These are phyloP conservation scores for Noctua fimbriata DNA, from an alignment of 2,888 invertebrate genomes.

Conservation along the genomic window DNA sequence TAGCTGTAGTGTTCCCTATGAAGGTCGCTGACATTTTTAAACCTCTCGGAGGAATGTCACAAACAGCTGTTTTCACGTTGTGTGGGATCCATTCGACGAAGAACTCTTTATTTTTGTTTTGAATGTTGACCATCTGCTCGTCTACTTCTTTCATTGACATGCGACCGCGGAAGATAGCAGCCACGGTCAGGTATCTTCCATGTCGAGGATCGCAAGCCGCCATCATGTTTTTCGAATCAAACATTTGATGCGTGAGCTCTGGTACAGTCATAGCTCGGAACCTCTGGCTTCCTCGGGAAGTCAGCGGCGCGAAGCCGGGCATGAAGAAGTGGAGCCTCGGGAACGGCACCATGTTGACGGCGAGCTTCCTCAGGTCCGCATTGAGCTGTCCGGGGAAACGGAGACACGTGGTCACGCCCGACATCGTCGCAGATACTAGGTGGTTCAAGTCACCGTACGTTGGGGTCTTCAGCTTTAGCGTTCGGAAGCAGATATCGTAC, in stretches of 20 bases:
- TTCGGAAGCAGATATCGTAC: constrained; percentile 94
- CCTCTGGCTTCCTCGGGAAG: constrained; percentile 95
- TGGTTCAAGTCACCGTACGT: constrained; percentile 94
- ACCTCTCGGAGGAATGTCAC: constrained; percentile 93
- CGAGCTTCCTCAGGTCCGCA: constrained; percentile 92
- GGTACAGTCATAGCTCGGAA: constrained; percentile 96
- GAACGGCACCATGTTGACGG: constrained; percentile 92
- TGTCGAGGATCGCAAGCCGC: constrained; percentile 97
- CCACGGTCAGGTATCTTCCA: constrained; percentile 96
- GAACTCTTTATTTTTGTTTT: constrained; percentile 93
- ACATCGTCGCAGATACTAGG: constrained; percentile 83
- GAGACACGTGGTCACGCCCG: constrained; percentile 85
- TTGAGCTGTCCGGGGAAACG: constrained; percentile 88
- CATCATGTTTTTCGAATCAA: constrained; percentile 99
- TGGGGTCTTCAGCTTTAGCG: constrained; percentile 92
- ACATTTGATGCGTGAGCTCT: constrained; percentile 97
- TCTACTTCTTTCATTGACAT: constrained; percentile 98
- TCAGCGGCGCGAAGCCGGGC: constrained; percentile 92
- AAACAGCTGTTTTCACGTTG: constrained; percentile 95
- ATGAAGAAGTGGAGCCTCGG: constrained; percentile 91
- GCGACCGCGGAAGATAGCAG: constrained; percentile 96
- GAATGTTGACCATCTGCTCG: constrained; percentile 94
- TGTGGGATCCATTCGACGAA: constrained; percentile 95
- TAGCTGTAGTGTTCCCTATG: constrained; percentile 96
- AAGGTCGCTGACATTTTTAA: constrained; percentile 97